Percentiles rank a stretch among this genome's conserved stretches.
Evolutionary conservation across 2,797 vertebrate species (phyloP).

Genomic region (Peromyscus melanophrys): DNA sequence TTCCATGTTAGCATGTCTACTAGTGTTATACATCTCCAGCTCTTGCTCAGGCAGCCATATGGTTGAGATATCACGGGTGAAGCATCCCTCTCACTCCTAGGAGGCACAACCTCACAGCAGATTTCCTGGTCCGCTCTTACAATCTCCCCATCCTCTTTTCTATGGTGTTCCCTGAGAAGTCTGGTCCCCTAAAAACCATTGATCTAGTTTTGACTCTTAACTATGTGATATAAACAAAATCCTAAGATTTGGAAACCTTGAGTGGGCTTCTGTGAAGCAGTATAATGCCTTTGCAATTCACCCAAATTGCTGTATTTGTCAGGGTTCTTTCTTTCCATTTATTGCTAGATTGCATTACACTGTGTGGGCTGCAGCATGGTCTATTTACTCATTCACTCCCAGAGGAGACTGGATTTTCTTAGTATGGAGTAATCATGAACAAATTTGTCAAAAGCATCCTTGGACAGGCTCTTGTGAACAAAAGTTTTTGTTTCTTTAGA

Average conservation of each 20-base stretch:
- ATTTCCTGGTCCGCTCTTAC: neutral
- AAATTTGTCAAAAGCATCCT: neutral
- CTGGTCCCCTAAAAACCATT: neutral
- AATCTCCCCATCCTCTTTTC: neutral
- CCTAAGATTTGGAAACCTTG: neutral
- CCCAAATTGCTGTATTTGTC: neutral
- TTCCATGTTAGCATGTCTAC: neutral
- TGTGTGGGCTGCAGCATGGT: neutral
- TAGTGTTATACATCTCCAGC: neutral
- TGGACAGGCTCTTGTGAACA: neutral
- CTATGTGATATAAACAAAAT: neutral
- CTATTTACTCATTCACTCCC: conserved; percentile 10
- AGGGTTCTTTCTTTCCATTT: conserved; percentile 27
- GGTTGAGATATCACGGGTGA: neutral
- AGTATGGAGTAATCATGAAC: neutral
- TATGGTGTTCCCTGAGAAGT: neutral
- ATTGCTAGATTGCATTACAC: neutral
- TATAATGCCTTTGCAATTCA: neutral
- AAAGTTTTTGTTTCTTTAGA: conserved; percentile 24
- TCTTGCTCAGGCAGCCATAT: neutral
- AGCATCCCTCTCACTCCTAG: too few species aligned
- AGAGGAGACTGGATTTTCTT: neutral
- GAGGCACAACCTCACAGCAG: neutral
- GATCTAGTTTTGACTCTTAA: neutral
- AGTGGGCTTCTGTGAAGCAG: neutral